These are phyloP conservation scores for Mesaphorura yosii DNA, from an alignment of 1,140 invertebrate genomes.

Conservation along the genomic window DNA sequence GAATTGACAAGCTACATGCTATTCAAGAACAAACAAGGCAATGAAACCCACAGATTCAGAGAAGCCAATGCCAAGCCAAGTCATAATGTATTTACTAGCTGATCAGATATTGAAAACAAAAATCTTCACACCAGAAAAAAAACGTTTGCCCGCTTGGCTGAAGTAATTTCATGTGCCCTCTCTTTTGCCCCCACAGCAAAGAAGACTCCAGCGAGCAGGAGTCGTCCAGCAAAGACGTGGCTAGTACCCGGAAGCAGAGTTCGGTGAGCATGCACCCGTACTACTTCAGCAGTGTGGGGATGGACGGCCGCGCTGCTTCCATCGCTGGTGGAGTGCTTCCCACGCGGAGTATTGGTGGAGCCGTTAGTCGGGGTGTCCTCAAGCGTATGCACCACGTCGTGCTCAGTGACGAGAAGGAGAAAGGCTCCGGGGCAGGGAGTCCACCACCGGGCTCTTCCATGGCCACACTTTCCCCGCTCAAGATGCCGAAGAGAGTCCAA, in stretches of 20 bases:
- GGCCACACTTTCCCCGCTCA: neutral
- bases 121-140: no score
- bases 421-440: constrained; percentile 16
- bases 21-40: no score
- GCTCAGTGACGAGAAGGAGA: constrained; percentile 46
- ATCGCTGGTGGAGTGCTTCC: constrained; percentile 6
- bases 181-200: constrained; percentile 33
- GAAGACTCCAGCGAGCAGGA: constrained; percentile 54
- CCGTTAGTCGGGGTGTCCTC: constrained; percentile 30
- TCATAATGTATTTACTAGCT: no score
- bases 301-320: neutral
- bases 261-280: neutral
- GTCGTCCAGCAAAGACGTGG: constrained; percentile 33
- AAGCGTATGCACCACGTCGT: constrained; percentile 51
- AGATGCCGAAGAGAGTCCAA: constrained; percentile 14
- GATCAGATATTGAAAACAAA: no score
- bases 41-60: no score
- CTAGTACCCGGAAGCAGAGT: constrained; percentile 19
- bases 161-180: no score
- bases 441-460: constrained; percentile 12
- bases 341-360: neutral
- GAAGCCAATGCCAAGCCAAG: no score
- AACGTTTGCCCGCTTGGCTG: no score
- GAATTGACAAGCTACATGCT: no score
- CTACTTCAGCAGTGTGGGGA: no score